Conservation (phyloP, 2,797 vertebrate species). For the Halcyon badia region DNA sequence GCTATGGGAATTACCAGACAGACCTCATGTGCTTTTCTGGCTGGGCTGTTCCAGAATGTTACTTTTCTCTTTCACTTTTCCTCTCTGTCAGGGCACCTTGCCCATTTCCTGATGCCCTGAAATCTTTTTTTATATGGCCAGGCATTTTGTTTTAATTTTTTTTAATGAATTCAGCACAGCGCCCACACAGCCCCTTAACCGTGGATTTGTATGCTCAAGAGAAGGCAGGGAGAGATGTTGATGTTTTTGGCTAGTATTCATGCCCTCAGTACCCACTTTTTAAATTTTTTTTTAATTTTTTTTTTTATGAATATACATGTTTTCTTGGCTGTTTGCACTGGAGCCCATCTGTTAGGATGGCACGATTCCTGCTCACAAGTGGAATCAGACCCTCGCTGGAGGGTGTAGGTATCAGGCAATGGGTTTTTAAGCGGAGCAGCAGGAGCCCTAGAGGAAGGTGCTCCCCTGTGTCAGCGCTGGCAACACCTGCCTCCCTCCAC, state of each 20-base stretch:
- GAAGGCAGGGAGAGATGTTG: conserved; percentile 62
- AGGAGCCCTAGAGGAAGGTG: not conserved
- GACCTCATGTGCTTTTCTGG: not conserved
- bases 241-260: conserved; percentile 72
- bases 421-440: conserved; percentile 16
- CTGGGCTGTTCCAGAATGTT: not conserved
- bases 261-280: conserved; percentile 57
- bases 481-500: conserved; percentile 41
- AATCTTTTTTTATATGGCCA: conserved; percentile 16
- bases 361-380: conserved; percentile 64
- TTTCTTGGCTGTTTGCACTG: conserved; percentile 60
- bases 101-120: conserved; percentile 38
- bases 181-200: conserved; percentile 41
- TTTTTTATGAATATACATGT: conserved; percentile 73
- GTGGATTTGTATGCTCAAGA: conserved; percentile 63
- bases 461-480: not conserved
- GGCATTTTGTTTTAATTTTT: conserved; percentile 64
- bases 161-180: conserved; percentile 64
- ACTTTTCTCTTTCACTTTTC: conserved; percentile 14
- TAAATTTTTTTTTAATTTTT: not conserved
- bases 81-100: conserved; percentile 16
- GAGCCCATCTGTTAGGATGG: conserved; percentile 76
- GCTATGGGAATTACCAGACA: not conserved
- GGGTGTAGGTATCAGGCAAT: not conserved
- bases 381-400: conserved; percentile 60